phyloP scores from a whole-genome alignment of 2,113 vertebrate species.

The Paralichthys olivaceus region DNA sequence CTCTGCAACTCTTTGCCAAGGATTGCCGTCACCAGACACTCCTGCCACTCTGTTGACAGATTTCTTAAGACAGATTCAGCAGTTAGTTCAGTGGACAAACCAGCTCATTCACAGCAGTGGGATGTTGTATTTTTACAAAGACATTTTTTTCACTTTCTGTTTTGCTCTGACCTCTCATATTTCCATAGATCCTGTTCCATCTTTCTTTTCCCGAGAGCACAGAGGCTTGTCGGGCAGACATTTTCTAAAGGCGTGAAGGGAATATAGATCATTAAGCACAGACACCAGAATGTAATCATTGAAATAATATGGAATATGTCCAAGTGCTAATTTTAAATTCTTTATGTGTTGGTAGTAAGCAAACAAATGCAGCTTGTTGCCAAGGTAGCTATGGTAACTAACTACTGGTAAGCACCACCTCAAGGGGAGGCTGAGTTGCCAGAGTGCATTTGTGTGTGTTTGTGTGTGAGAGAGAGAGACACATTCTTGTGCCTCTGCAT shows the following conservation, averaged over 20 bases:
- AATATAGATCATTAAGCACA: constrained; percentile 18
- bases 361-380: constrained; percentile 65
- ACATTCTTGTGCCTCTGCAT: constrained; percentile 14
- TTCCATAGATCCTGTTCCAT: constrained; percentile 1
- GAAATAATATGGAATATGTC: constrained; percentile 19
- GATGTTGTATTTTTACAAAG: neutral
- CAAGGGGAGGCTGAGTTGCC: constrained; percentile 51
- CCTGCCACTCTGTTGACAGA: constrained; percentile 27
- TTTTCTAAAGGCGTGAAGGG: constrained; percentile 1
- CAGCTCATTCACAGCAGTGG: constrained; percentile 5
- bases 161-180: constrained; percentile 6
- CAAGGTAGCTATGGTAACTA: constrained; percentile 60
- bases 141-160: neutral
- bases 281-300: constrained; percentile 18
- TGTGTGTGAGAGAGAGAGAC: constrained; percentile 1
- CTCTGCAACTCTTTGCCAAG: constrained; percentile 43
- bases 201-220: constrained; percentile 1
- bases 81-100: neutral
- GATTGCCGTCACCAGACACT: constrained; percentile 32
- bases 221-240: neutral
- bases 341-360: constrained; percentile 47
- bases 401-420: constrained; percentile 47
- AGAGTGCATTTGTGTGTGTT: constrained; percentile 27
- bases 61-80: constrained; percentile 20
- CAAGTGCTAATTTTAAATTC: constrained; percentile 40